Evolutionary conservation across 2,797 vertebrate species (phyloP).

Genomic region (Rhabdophis nuchalis): DNA sequence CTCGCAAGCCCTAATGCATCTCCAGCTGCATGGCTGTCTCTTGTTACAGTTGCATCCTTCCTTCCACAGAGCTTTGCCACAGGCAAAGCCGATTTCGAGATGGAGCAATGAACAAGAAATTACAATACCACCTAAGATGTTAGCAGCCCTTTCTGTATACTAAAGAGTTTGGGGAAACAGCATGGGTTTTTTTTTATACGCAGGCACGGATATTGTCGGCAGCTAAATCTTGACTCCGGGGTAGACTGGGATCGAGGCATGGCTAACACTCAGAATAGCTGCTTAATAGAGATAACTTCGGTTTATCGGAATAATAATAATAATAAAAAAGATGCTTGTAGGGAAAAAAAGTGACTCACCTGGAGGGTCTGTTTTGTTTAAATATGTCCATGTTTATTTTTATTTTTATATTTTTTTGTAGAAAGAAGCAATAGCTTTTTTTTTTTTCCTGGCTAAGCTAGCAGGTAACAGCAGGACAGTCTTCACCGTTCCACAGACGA

Average conservation of each 20-base stretch:
- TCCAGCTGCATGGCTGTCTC: not conserved
- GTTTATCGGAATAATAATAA: not conserved
- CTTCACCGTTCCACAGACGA: not conserved
- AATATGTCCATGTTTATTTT: not conserved
- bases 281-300: not conserved
- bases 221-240: conserved; percentile 3
- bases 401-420: not conserved
- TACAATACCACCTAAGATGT: not conserved
- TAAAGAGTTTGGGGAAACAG: not conserved
- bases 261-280: not conserved
- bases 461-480: not conserved
- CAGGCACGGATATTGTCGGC: not conserved
- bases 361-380: not conserved
- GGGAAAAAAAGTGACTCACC: not conserved
- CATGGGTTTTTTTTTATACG: not conserved
- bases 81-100: not conserved
- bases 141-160: not conserved
- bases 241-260: not conserved
- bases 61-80: not conserved
- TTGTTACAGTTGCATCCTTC: not conserved
- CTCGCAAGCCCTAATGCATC: not conserved
- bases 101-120: not conserved
- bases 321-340: not conserved
- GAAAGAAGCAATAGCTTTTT: not conserved
- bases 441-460: not conserved